A percentile compares a stretch with the other conserved stretches of the same genome.
These are phyloP conservation scores for Echiichthys vipera DNA, from an alignment of 2,797 vertebrate genomes.

Conservation along the genomic window DNA sequence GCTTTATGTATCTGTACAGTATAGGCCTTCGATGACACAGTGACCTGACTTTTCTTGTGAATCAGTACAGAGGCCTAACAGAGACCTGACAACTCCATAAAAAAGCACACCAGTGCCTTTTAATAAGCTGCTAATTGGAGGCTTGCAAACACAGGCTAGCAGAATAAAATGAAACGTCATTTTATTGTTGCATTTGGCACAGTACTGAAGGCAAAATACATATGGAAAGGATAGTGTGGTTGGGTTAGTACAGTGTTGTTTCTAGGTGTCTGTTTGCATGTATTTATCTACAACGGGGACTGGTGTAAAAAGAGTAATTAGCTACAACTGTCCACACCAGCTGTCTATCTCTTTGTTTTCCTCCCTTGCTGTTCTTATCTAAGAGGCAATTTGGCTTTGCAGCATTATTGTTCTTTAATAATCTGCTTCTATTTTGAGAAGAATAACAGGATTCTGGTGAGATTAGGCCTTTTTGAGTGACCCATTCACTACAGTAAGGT, in stretches of 20 bases:
- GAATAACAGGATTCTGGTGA: not conserved
- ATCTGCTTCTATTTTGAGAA: not conserved
- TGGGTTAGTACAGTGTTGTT: not conserved
- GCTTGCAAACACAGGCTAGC: slow-evolving; percentile 31
- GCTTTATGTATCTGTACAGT: not conserved
- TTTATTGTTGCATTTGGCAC: slow-evolving; percentile 21
- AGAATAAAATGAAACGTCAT: slow-evolving; percentile 24
- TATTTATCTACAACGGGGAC: no score
- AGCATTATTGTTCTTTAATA: slow-evolving; percentile 4
- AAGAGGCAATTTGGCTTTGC: slow-evolving; percentile 17
- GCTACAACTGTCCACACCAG: slow-evolving; percentile 22
- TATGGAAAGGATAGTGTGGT: slow-evolving; percentile 11
- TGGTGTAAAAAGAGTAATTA: slow-evolving; percentile 54
- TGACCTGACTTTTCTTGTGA: slow-evolving; percentile 33
- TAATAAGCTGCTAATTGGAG: slow-evolving; percentile 63
- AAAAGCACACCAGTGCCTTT: slow-evolving; percentile 34
- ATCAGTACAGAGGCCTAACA: not conserved
- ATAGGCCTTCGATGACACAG: not conserved
- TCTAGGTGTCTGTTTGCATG: not conserved
- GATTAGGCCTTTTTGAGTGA: not conserved
- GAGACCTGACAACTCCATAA: slow-evolving; percentile 23
- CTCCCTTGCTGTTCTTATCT: not conserved
- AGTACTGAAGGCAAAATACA: slow-evolving; percentile 40
- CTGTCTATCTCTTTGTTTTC: not conserved
- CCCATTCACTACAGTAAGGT: not conserved